Base-by-base conservation (phyloP, 2,888 invertebrate genomes). In the Fragum fragum region DNA sequence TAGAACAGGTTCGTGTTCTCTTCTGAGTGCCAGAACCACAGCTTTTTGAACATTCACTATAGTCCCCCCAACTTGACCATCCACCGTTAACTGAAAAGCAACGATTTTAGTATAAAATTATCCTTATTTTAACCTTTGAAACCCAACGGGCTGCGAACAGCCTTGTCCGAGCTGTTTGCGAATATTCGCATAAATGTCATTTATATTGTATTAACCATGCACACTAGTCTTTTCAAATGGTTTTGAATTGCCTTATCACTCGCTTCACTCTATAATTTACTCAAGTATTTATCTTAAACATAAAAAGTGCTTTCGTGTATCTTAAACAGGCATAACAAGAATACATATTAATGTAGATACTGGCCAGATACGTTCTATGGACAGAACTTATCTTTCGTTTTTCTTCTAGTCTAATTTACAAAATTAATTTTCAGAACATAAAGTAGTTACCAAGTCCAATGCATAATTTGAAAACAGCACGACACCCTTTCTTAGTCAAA, bases 21-120 rank as follows among this genome's bases (percentile, higher is more conserved):
- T 18, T 21, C 23, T 26, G 23, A 3, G 59, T 26, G 11, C 79
- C 79, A 14, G n/a, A 29, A 1, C 73, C 79, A 74, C 79, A 79
- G 16, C 39, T 59, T 14, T 47, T 61, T n/a, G 53, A 52, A 36
- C 79, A 79, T 9, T 5, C 1, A 14, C 71, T 47, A 52, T 55
- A 74, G 11, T 61, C 52, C 1, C 69, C 36, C 79, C 79, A 79
- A 0, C 14, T 3, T 23, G 73, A 61, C 79, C 79, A 79, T 1
- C 63, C 70, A 0, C 78, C 78, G 18, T 61, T 63, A 18, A 81
- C 73, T 32, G 52, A 18, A 53, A 53, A 53, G 9, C 7, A 21
- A 53, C 1, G 14, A 53, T n/a, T 1, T n/a, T 53, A 3, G 14
- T 18, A 6, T 3, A 53, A 47, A 47, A 7, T 42, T 42, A 42